These are phyloP conservation scores for Ectemnius cavifrons DNA, from an alignment of 2,888 invertebrate species.

Conservation along the genomic window DNA sequence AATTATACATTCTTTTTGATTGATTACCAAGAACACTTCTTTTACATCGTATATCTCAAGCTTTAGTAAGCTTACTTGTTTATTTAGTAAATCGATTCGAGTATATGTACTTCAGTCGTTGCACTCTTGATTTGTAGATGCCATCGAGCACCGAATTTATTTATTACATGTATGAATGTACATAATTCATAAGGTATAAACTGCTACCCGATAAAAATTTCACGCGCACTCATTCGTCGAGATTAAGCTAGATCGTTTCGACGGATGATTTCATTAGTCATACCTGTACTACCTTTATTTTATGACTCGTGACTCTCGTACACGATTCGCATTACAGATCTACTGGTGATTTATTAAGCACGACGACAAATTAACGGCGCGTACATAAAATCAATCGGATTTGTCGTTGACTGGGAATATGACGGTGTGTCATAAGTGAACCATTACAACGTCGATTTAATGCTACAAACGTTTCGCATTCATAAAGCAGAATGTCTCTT, in stretches of 20 bases:
- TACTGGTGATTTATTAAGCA: background rate
- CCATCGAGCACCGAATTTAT: conserved; percentile 34
- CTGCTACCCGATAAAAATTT: background rate
- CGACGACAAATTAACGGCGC: background rate
- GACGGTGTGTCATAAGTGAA: background rate
- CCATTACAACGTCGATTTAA: background rate
- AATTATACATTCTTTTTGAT: no score
- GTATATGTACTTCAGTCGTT: no score
- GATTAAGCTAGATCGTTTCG: background rate
- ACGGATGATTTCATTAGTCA: background rate
- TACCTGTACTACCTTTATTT: background rate
- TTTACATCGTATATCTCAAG: no score
- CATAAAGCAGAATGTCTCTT: no score
- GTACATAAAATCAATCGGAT: background rate
- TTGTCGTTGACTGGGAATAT: background rate
- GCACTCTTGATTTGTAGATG: conserved; percentile 56
- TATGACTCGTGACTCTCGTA: no score
- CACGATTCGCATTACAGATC: conserved; percentile 1
- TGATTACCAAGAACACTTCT: no score
- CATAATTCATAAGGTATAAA: background rate
- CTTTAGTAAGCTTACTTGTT: no score
- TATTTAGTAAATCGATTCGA: no score
- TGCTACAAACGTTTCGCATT: background rate
- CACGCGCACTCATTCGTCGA: background rate
- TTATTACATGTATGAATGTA: background rate